These are phyloP conservation scores for Aspidapion aeneum DNA, from an alignment of 2,888 invertebrate species.

Conservation along the genomic window DNA sequence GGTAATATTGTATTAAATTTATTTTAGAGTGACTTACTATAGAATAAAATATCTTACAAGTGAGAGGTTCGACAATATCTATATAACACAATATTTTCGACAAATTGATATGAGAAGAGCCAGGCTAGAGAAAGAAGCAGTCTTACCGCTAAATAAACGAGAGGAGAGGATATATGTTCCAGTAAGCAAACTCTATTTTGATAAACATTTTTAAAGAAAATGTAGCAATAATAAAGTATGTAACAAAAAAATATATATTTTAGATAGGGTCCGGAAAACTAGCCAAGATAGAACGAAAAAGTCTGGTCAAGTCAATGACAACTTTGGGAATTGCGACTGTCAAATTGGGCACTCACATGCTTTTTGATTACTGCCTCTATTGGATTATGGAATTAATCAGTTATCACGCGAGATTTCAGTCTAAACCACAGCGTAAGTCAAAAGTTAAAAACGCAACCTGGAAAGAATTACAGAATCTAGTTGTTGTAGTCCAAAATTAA, in stretches of 20 bases:
- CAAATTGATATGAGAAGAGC: constrained; percentile 61
- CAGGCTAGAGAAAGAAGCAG: constrained; percentile 57
- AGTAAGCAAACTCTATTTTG: constrained; percentile 51
- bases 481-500: too few species aligned
- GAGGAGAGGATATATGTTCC: constrained; percentile 62
- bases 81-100: constrained; percentile 62
- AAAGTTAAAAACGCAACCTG: too few species aligned
- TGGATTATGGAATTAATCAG: constrained; percentile 64
- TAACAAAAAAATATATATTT: not conserved
- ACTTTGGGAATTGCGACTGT: constrained; percentile 64
- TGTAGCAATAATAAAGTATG: not conserved
- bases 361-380: constrained; percentile 73
- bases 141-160: constrained; percentile 63
- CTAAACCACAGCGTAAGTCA: constrained; percentile 46
- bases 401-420: constrained; percentile 50
- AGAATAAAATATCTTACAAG: constrained; percentile 67
- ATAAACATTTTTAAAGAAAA: not conserved
- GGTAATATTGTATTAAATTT: too few species aligned
- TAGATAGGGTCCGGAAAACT: constrained; percentile 51
- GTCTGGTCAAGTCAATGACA: constrained; percentile 52
- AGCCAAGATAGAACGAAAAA: constrained; percentile 56
- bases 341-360: constrained; percentile 70
- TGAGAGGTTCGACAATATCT: constrained; percentile 69
- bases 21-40: constrained; percentile 63
- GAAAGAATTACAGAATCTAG: too few species aligned